Base-by-base conservation (phyloP, 2,113 vertebrate species). In the Takifugu flavidus region DNA sequence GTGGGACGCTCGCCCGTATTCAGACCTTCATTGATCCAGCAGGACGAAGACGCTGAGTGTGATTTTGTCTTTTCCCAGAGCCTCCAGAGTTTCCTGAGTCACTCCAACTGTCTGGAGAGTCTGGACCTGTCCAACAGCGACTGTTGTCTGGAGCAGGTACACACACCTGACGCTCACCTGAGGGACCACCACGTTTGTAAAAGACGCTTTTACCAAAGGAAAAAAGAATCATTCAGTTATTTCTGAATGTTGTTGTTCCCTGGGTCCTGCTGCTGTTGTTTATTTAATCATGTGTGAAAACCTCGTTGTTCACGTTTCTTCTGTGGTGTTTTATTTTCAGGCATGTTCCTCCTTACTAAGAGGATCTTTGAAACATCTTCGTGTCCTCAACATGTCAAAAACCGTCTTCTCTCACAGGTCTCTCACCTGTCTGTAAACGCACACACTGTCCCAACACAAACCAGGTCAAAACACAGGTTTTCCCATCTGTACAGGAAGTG, bases 81-180 rank as follows among this genome's bases (percentile, higher is more conserved):
- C 75, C 88, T 99, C 74, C 95, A 95, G 83, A 93, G 72, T 74
- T 99, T 98, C 88, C 87, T 99, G 90, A 92, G 94, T 70, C 93
- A 95, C 68, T 86, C 93, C 25, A 98, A 98, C 83, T 82, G 83
- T 58, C 90, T 99, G 66, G 74, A 89, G 75, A 91, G 91, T 25
- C 87, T 99, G 88, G 96, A 99, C 82, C 86, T 99, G 80, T 98
- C 96, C 59, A 93, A 91, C 83, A 95, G 93, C 0, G 97, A 99
- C 82, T 92, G 95, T 66, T 91, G 94, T 0, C 85, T 98, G 67
- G 97, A 99, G 67, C 92, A 92, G 95, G 97, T 98, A 11, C 50
- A 12, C 31, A 1, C 7, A 2, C 27, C 53, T 6, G 0, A 7
- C 42, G 14, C 25, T 42, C 8, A 46, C 53, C 31, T 34, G 31